Conservation (phyloP, 1,140 invertebrate genomes). For the Apocrypta bakeri region DNA sequence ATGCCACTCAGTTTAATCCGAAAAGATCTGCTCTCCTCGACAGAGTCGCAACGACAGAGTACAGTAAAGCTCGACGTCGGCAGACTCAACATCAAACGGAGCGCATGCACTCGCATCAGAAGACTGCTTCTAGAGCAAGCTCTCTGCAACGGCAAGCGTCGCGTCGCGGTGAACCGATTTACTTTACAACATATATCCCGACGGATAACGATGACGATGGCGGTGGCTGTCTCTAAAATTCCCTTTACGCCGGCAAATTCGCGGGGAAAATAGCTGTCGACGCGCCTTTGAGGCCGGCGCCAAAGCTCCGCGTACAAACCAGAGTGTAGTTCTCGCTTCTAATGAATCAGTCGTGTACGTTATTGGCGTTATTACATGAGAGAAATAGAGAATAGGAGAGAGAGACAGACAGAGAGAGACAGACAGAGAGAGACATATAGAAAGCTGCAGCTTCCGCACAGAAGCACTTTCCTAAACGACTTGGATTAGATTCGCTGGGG, state of each 20-base stretch:
- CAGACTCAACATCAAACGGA: background rate
- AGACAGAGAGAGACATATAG: background rate
- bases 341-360: background rate
- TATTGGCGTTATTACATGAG: background rate
- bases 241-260: background rate
- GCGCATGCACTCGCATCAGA: background rate
- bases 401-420: no score
- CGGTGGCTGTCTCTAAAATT: background rate
- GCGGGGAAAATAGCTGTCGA: background rate
- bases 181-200: background rate
- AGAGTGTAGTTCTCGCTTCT: background rate
- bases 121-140: no score
- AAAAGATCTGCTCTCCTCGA: background rate
- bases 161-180: background rate
- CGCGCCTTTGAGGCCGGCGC: background rate
- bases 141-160: background rate
- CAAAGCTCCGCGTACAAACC: background rate
- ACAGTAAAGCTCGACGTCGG: no score
- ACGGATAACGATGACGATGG: background rate
- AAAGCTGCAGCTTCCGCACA: background rate
- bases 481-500: background rate
- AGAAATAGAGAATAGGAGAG: no score
- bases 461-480: conserved; percentile 4
- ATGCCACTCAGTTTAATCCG: background rate
- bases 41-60: background rate